phyloP scores from a whole-genome alignment of 2,113 vertebrate species.

The Stegostoma tigrinum region DNA sequence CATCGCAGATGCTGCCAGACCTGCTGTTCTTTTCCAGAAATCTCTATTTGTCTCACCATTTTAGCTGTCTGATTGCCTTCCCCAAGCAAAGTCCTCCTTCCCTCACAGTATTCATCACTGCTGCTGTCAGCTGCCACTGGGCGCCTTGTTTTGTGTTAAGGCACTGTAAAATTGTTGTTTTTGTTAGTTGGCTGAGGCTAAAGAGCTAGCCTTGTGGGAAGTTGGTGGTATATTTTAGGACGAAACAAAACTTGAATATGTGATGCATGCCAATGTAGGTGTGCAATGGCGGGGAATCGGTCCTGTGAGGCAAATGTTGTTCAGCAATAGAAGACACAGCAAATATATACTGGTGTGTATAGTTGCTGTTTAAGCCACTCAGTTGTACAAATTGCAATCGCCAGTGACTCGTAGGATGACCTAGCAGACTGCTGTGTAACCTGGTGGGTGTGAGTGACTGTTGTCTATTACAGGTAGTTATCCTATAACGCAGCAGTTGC shows the following conservation, averaged over 20 bases:
- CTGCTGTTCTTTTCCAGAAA: too few species aligned
- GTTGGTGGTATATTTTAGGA: background rate
- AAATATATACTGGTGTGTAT: background rate
- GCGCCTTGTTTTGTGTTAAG: background rate
- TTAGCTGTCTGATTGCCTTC: background rate
- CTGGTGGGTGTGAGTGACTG: background rate
- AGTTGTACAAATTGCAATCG: background rate
- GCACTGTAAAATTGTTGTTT: background rate
- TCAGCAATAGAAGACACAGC: background rate
- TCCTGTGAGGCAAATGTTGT: background rate
- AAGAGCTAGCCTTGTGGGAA: background rate
- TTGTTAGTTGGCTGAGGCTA: background rate
- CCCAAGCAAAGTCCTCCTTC: background rate
- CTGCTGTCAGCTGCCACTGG: background rate
- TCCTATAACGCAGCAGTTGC: too few species aligned
- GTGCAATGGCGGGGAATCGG: background rate
- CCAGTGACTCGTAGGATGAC: background rate
- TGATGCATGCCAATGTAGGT: slow-evolving; percentile 4
- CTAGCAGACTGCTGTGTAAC: background rate
- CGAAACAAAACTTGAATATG: slow-evolving; percentile 15
- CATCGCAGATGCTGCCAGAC: too few species aligned
- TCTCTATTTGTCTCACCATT: background rate
- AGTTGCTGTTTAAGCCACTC: background rate
- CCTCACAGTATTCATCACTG: background rate
- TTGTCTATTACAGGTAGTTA: too few species aligned